Percentiles rank a stretch among this genome's conserved stretches.
phyloP scores from a whole-genome alignment of 2,113 vertebrate genomes.

The Erinaceus europaeus region DNA sequence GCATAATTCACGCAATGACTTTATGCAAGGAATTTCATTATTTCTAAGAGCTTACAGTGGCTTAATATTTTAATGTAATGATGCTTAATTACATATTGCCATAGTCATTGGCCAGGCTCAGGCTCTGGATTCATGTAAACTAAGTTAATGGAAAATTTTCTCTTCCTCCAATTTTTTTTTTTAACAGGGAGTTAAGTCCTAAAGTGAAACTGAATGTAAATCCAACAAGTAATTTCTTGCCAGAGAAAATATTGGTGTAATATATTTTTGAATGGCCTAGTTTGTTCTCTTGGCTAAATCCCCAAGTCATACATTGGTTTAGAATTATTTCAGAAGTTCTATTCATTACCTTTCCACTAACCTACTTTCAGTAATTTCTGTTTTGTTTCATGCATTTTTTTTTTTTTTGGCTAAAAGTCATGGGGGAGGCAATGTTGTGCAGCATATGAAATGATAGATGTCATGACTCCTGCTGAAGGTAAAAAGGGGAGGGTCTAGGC shows the following conservation, averaged over 20 bases:
- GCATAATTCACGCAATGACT: background rate
- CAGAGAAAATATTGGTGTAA: slow-evolving; percentile 56
- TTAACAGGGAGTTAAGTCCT: slow-evolving; percentile 45
- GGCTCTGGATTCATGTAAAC: slow-evolving; percentile 31
- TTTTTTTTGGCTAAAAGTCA: background rate
- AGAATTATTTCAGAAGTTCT: slow-evolving; percentile 4
- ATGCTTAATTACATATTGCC: slow-evolving; percentile 48
- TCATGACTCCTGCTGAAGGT: too few relatives aligned
- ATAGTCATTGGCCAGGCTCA: background rate
- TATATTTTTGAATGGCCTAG: slow-evolving; percentile 57
- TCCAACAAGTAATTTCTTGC: slow-evolving; percentile 37
- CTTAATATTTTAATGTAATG: slow-evolving; percentile 57
- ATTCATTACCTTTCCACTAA: slow-evolving; percentile 21
- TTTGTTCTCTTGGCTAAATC: slow-evolving; percentile 46
- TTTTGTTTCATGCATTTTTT: slow-evolving; percentile 1
- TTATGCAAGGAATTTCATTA: slow-evolving; percentile 25
- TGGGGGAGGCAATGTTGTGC: background rate
- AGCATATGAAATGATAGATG: background rate
- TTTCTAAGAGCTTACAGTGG: slow-evolving; percentile 44
- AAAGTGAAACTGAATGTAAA: slow-evolving; percentile 55
- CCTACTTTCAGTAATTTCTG: slow-evolving; percentile 27
- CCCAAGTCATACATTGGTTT: background rate
- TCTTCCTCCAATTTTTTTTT: background rate
- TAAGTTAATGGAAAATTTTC: slow-evolving; percentile 60
- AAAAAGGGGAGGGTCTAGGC: too few relatives aligned